phyloP scores from a whole-genome alignment of 2,888 invertebrate genomes.

The Pachymerium ferrugineum region DNA sequence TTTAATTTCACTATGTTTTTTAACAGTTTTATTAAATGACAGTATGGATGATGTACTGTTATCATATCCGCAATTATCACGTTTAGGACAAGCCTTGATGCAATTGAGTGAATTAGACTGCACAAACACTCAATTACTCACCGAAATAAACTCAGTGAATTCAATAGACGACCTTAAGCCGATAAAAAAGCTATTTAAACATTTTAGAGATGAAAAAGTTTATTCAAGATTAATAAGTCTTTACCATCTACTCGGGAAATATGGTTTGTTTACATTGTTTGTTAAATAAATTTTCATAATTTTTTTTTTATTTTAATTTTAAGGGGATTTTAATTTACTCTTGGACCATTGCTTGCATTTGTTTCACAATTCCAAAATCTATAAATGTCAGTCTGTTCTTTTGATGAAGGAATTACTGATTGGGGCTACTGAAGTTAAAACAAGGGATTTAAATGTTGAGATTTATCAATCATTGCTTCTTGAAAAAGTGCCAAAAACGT shows the following conservation, averaged over 20 bases:
- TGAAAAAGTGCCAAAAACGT: too few species aligned
- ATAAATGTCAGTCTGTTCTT: neutral
- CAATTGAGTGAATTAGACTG: neutral
- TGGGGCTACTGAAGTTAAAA: neutral
- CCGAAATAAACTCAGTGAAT: neutral
- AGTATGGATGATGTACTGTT: neutral
- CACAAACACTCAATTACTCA: neutral
- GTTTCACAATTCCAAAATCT: neutral
- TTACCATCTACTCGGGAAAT: neutral
- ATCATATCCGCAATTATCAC: neutral
- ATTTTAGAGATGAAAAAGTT: neutral
- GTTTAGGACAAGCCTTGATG: neutral
- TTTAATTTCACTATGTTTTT: neutral
- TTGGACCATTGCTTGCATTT: constrained; percentile 1
- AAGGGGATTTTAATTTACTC: constrained; percentile 3
- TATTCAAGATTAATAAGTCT: neutral
- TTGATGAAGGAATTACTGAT: neutral
- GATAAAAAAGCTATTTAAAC: neutral
- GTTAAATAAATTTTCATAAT: neutral
- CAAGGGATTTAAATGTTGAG: too few species aligned
- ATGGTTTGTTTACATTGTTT: neutral
- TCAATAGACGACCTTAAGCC: neutral
- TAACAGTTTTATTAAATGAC: neutral
- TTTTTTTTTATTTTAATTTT: neutral
- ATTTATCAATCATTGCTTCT: too few species aligned